Base-by-base conservation (phyloP, 2,888 invertebrate species). In the Argynnis bischoffii region DNA sequence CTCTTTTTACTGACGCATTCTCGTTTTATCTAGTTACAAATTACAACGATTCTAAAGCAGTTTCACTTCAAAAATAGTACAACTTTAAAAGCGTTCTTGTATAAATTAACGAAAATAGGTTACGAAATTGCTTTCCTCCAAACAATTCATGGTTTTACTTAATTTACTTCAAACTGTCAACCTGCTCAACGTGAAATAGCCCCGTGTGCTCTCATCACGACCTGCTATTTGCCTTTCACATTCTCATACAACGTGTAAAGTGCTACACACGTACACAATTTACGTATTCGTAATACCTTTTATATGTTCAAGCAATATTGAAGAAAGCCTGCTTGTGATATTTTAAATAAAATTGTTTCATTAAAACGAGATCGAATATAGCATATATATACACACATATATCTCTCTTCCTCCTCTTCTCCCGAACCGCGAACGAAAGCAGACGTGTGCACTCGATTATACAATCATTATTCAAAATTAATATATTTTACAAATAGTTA, bases 191-290 rank as follows among this genome's bases (percentile, higher is more conserved):
- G 57, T 47, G 72, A 70, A 60, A 26, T 15, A 0, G 3, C 11
- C 48, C 72, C 76, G 76, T 77, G 71, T 77, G 70, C 78, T 54
- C 21, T 41, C 64, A 72, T 76, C 72, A 77, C 77, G 75, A 77
- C 77, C 77, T 70, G 77, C 76, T 81, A 78, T 81, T 82, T 79
- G 79, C 79, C 76, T 76, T 78, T 76, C 77, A 74, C 75, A 76
- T 81, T 83, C 77, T 76, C 72, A 75, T 76, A 78, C 74, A 59
- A 70, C 75, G 79, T 82, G 85, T 83, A 81, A 83, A 82, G 79
- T 77, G 79, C 77, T 76, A 74, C 70, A 76, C 79, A 70, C 70
- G 70, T 70, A 70, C 57, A 63, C 65, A 66, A 67, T 67, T 66
- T 68, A 68, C 65, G 68, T 70, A 61, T 67, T 65, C 65, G 68